Base-by-base conservation (phyloP, 2,888 invertebrate species). In the Latrodectus elegans region DNA sequence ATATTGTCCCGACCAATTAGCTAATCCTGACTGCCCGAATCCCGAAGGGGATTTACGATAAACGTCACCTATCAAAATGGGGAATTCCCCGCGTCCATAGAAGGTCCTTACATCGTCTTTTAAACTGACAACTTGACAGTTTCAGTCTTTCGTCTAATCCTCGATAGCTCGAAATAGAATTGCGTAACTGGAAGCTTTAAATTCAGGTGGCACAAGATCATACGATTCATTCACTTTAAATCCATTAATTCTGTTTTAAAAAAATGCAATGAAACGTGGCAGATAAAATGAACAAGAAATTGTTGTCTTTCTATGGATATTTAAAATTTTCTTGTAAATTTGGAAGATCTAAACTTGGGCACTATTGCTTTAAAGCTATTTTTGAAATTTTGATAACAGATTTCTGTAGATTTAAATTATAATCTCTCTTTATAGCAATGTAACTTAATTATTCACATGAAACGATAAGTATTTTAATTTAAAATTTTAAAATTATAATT, bases 51-150 rank as follows among this genome's bases (percentile, higher is more conserved):
- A 60, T 60, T 60, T 60, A 60, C 60, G 60, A 60, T 60, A 60
- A 60, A 60, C 60, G 60, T 60, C 60, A 60, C 60, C 60, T 60
- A 60, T 60, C 60, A 60, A 60, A 60, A 60, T 60, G 60, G 60
- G 60, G 60, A 15, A n/a, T 60, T 60, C 70, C 38, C 38, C 17
- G 3, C 53, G 81, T 72, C 81, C 67, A 74, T 81, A 72, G 49
- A 49, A 22, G 51, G 81, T 26, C 51, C 67, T 81, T 65, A 49
- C 51, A 38, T 53, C 53, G 81, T 81, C 81, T 53, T 81, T 81
- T 73, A 52, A 81, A 81, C 65, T 73, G 81, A 81, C 81, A 81
- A n/a, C 73, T 73, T 81, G 81, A 81, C 81, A 73, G 55, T 81
- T 49, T n/a, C 15, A 22, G 49, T 55, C 65, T 52, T 55, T 10